Evolutionary conservation across 2,113 vertebrate genomes (phyloP).

Genomic region (Erythrocercus mccallii): DNA sequence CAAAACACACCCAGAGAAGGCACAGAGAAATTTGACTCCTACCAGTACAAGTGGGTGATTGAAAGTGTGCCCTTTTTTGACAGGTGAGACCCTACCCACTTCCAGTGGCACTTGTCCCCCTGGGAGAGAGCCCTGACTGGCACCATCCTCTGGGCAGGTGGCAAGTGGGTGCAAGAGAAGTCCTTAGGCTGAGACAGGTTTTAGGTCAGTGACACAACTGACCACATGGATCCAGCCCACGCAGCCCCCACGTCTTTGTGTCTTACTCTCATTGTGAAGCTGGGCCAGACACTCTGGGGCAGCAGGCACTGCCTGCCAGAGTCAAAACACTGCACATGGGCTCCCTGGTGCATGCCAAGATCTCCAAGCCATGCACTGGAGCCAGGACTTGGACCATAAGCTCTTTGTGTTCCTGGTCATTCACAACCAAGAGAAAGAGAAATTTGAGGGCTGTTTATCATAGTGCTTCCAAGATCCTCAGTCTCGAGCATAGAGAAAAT

Average conservation of each 20-base stretch:
- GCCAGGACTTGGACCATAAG: neutral
- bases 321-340: neutral
- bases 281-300: neutral
- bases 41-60: neutral
- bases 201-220: neutral
- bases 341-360: neutral
- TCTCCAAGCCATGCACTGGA: neutral
- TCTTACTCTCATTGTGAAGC: neutral
- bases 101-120: neutral
- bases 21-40: neutral
- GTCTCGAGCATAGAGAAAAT: rapidly evolving
- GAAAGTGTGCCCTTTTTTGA: neutral
- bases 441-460: conserved; percentile 6
- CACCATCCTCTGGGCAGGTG: neutral
- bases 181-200: neutral
- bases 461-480: neutral
- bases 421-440: conserved; percentile 7
- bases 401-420: conserved; percentile 23
- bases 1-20: neutral
- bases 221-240: neutral
- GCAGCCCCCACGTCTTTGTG: rapidly evolving
- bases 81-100: neutral
- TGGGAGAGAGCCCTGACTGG: neutral
- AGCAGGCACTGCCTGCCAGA: neutral
- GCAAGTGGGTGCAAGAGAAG: neutral